Evolutionary conservation across 2,888 invertebrate species (phyloP), one percentile per base, ranked within the genome.

Genomic region (Dexiosoma caninum): DNA sequence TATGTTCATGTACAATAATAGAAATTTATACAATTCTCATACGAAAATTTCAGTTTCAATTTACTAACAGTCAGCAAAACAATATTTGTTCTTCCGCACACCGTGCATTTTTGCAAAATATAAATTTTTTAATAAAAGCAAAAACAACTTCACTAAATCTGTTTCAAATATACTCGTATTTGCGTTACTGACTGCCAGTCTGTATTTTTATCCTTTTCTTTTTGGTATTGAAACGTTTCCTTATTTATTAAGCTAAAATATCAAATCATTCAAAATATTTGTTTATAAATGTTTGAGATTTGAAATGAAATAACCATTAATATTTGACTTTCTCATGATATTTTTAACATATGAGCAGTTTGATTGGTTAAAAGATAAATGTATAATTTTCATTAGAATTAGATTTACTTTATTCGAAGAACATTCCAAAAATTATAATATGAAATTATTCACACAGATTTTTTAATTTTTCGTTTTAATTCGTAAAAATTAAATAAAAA

Each of bases 171-270:
- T 27, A 27, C 27, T 27, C 27, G 27, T 27, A 27, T 6, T n/a
- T n/a, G n/a, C n/a, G n/a, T n/a, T n/a, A n/a, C n/a, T n/a, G n/a
- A n/a, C n/a, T n/a, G n/a, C n/a, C n/a, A n/a, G n/a, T n/a, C n/a
- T n/a, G n/a, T n/a, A n/a, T n/a, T n/a, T n/a, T n/a, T n/a, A n/a
- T n/a, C n/a, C n/a, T n/a, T n/a, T 14, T 23, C 64, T 27, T 55
- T 74, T 27, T 35, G 19, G 6, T 19, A 57, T 37, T 66, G 46
- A 46, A 64, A 49, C 27, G 46, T 37, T 55, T 64, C 53, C 37
- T 55, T 74, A 66, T 51, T 72, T 64, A 66, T 74, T 74, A 49
- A 55, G 27, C 32, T 32, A 42, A 40, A 59, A 60, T 55, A 19
- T 60, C 40, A 62, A 74, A 57, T 44, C 53, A 44, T 12, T 42